A percentile compares a stretch with the other conserved stretches of the same genome.
These are phyloP conservation scores for Drosophila nigromelanica DNA, from an alignment of 1,140 invertebrate genomes.

Conservation along the genomic window DNA sequence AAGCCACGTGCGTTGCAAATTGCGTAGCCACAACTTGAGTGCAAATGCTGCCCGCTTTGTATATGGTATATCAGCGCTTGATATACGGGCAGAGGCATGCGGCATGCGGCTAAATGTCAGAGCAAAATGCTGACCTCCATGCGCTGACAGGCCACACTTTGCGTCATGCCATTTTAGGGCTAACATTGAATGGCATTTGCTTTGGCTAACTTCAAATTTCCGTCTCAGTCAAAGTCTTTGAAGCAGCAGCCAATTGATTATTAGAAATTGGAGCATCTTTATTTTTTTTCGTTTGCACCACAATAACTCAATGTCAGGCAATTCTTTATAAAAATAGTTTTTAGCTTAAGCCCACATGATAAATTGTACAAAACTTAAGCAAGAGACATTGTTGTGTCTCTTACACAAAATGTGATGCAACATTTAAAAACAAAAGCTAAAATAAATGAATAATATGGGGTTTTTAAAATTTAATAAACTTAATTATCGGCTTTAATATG, in stretches of 20 bases:
- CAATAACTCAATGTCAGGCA: slow-evolving; percentile 33
- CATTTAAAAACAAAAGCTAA: slow-evolving; percentile 15
- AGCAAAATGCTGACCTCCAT: slow-evolving; percentile 69
- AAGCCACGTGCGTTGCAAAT: slow-evolving; percentile 76
- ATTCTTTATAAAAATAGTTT: slow-evolving; percentile 6
- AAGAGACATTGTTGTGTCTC: slow-evolving; percentile 1
- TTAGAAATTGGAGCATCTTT: slow-evolving; percentile 44
- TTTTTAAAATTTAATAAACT: slow-evolving; percentile 49
- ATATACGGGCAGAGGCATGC: slow-evolving; percentile 34
- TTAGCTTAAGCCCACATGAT: slow-evolving; percentile 17
- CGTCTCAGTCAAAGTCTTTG: slow-evolving; percentile 16
- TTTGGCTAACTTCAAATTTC: slow-evolving; percentile 16
- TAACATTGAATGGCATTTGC: slow-evolving; percentile 56
- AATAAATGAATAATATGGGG: slow-evolving; percentile 21
- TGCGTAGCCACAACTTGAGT: slow-evolving; percentile 47
- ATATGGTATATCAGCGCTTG: slow-evolving; percentile 33
- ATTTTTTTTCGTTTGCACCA: slow-evolving; percentile 21
- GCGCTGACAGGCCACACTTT: slow-evolving; percentile 53
- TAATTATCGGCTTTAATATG: slow-evolving; percentile 48
- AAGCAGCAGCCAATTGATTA: slow-evolving; percentile 36
- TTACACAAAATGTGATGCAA: slow-evolving; percentile 20
- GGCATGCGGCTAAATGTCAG: slow-evolving; percentile 67
- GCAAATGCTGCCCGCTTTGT: slow-evolving; percentile 28
- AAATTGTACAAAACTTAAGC: slow-evolving; percentile 22
- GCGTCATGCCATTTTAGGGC: slow-evolving; percentile 73